phyloP scores from a whole-genome alignment of 2,113 vertebrate species.

The Chloroceryle aenea region DNA sequence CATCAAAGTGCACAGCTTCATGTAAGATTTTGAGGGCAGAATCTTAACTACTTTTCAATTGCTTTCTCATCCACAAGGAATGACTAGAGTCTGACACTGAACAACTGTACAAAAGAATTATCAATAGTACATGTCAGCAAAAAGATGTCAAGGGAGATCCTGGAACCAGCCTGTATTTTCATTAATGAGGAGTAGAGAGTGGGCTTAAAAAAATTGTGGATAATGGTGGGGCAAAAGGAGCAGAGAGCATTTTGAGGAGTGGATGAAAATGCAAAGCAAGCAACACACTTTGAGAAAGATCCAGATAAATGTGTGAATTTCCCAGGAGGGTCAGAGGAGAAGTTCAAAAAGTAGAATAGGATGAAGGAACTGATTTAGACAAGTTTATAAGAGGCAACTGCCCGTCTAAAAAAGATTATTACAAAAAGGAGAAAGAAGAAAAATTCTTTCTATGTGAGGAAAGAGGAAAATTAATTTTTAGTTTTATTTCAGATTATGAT shows the following conservation, averaged over 20 bases:
- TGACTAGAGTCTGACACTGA: not conserved
- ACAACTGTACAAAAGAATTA: not conserved
- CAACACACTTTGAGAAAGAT: not conserved
- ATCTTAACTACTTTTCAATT: slow-evolving; percentile 37
- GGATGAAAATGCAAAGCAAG: slow-evolving; percentile 33
- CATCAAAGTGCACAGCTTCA: not conserved
- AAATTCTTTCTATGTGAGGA: not conserved
- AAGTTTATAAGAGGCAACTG: not conserved
- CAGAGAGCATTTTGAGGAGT: not conserved
- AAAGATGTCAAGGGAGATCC: not conserved
- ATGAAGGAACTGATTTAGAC: not conserved
- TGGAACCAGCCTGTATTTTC: slow-evolving; percentile 34
- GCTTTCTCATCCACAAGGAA: slow-evolving; percentile 8
- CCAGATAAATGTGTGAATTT: not conserved
- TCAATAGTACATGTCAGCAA: slow-evolving; percentile 37
- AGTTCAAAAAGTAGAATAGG: not conserved
- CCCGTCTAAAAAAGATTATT: not conserved
- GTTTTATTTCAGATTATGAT: not conserved
- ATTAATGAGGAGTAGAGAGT: not conserved
- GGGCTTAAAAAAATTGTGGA: not conserved
- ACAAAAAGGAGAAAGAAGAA: not conserved
- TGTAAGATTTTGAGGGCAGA: not conserved
- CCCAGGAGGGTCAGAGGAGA: not conserved
- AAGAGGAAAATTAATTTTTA: not conserved
- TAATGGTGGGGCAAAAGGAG: not conserved